These are phyloP conservation scores for Temnothorax rugatulus DNA, from an alignment of 2,888 invertebrate species.

Conservation along the genomic window DNA sequence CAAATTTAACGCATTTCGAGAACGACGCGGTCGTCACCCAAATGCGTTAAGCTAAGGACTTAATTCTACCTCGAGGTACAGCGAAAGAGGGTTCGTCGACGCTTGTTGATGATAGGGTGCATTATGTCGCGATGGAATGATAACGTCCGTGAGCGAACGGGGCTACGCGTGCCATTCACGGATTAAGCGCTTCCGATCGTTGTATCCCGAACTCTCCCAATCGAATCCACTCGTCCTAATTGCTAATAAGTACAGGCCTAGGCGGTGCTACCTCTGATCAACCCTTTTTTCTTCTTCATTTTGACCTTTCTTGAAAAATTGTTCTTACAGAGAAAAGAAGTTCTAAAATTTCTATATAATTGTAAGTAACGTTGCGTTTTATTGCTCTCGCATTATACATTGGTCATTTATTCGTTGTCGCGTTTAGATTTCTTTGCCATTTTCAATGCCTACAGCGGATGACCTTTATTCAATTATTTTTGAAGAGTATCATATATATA, in stretches of 20 bases:
- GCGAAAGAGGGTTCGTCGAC: conserved; percentile 57
- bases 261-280: conserved; percentile 25
- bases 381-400: conserved; percentile 36
- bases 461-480: background rate
- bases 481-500: background rate
- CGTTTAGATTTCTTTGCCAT: background rate
- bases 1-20: conserved; percentile 70
- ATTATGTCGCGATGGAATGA: conserved; percentile 49
- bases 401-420: conserved; percentile 35
- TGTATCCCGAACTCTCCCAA: conserved; percentile 20
- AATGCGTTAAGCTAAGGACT: conserved; percentile 41
- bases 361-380: conserved; percentile 10
- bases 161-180: conserved; percentile 25
- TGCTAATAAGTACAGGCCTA: conserved; percentile 46
- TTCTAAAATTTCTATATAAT: conserved; percentile 7
- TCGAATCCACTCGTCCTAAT: conserved; percentile 3
- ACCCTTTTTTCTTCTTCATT: conserved; percentile 10
- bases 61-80: conserved; percentile 68
- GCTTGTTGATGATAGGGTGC: conserved; percentile 64
- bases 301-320: conserved; percentile 32
- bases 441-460: background rate
- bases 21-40: background rate
- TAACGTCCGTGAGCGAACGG: conserved; percentile 45
- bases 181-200: conserved; percentile 15
- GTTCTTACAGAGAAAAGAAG: conserved; percentile 38